Base-by-base conservation (phyloP, 2,888 invertebrate genomes). In the Bombylius discolor region DNA sequence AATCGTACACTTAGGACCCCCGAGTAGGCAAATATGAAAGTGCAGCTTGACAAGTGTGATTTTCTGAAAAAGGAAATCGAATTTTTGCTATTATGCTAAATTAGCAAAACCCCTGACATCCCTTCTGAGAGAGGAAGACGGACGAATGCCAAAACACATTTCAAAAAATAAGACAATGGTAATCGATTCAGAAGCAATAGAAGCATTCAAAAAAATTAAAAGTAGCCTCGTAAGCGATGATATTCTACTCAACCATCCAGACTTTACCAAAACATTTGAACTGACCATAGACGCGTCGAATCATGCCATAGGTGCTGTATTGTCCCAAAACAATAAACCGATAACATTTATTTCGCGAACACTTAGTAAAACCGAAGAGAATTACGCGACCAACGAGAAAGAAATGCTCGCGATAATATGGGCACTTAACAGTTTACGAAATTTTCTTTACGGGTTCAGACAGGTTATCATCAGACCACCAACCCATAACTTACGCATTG, bases 31-130 rank as follows among this genome's bases (percentile, higher is more conserved):
- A 58, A 56, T n/a, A 46, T 58, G 12, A 56, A 58, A 47, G 45
- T 56, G 23, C 23, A 23, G 23, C 23, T 23, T 1, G 23, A 23
- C 23, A 65, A 64, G 53, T 62, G 60, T n/a, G 61, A 66, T 56
- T 67, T 68, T 58, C 57, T 68, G 9, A 56, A 56, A 47, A 62
- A 63, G 32, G 60, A 62, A 52, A 63, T 70, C 2, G 62, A 64
- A 42, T 70, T 63, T 56, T 59, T 72, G 44, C 0, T 59, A 62
- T 31, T 61, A 62, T 45, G 60, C 61, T 1, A 60, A 59, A 14
- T 31, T 62, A 5, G 59, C 60, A 44, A 61, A 63, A 55, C 65
- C 63, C 33, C 60, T 56, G 52, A 61, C 36, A 58, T 61, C 51
- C 58, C 62, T 53, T 23, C 23, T 23, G 23, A 23, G 23, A 23